Conservation (phyloP, 1,140 invertebrate species). For the Pseudomyrmex flavicornis region DNA sequence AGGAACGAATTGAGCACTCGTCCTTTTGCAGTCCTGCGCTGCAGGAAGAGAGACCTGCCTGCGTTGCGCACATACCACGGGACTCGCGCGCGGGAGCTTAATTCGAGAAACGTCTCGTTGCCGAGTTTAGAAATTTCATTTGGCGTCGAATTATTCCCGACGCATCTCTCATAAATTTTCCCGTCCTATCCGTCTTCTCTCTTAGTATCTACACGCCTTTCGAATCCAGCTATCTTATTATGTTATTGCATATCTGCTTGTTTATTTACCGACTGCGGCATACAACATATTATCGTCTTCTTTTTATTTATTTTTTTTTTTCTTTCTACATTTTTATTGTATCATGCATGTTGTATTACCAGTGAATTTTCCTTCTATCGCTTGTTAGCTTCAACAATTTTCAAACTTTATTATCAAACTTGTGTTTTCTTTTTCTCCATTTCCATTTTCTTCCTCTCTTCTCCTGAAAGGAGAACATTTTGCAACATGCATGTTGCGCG, state of each 20-base stretch:
- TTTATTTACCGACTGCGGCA: no score
- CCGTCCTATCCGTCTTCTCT: neutral
- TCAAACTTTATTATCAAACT: neutral
- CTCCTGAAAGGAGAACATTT: neutral
- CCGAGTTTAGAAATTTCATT: slow-evolving; percentile 37
- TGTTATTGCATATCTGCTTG: neutral
- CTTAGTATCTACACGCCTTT: neutral
- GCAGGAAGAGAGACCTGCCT: slow-evolving; percentile 17
- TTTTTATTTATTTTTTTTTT: no score
- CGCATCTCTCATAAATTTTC: neutral
- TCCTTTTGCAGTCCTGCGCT: slow-evolving; percentile 61
- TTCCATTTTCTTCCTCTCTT: neutral
- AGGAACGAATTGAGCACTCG: slow-evolving; percentile 67
- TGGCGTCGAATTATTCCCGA: slow-evolving; percentile 14
- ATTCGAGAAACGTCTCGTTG: slow-evolving; percentile 34
- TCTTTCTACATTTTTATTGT: no score
- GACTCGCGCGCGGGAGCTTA: slow-evolving; percentile 5
- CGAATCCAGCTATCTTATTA: neutral
- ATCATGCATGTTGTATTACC: no score
- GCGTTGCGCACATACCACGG: slow-evolving; percentile 2
- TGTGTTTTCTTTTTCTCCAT: neutral
- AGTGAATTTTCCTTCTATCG: neutral
- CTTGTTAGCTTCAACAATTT: neutral
- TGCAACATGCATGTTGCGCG: neutral
- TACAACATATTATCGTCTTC: no score